These are phyloP conservation scores for Linhomoeus sp. DNA, from an alignment of 2,888 invertebrate species.

Conservation along the genomic window DNA sequence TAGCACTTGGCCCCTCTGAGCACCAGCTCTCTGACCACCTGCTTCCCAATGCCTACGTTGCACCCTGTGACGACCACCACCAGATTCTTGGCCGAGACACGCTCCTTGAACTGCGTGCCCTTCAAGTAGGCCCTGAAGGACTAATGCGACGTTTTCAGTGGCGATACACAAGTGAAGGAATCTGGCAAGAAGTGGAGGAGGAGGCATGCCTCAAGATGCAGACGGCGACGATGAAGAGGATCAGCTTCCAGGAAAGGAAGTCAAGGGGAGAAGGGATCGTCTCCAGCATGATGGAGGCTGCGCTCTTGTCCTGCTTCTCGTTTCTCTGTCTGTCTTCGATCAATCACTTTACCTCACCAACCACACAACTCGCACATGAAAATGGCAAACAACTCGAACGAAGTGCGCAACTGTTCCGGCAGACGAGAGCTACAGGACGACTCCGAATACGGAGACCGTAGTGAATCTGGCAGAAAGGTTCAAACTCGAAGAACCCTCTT, in stretches of 20 bases:
- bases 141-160: background rate
- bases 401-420: background rate
- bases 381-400: background rate
- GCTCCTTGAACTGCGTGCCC: conserved; percentile 21
- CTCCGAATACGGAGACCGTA: no score
- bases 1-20: conserved; percentile 14
- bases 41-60: conserved; percentile 61
- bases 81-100: conserved; percentile 43
- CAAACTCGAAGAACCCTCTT: no score
- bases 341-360: no score
- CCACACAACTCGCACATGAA: no score
- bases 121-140: conserved; percentile 16
- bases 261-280: no score
- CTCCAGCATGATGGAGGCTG: no score
- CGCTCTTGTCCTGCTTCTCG: no score
- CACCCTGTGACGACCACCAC: conserved; percentile 71
- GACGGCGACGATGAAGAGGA: background rate
- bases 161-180: background rate
- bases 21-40: conserved; percentile 6
- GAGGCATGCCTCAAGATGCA: background rate
- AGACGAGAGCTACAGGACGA: no score
- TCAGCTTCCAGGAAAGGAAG: background rate
- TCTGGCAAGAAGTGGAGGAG: background rate
- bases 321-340: no score
- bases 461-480: no score